Percentiles rank a stretch among this genome's conserved stretches.
phyloP scores from a whole-genome alignment of 2,888 invertebrate genomes.

The Crematogaster levior region DNA sequence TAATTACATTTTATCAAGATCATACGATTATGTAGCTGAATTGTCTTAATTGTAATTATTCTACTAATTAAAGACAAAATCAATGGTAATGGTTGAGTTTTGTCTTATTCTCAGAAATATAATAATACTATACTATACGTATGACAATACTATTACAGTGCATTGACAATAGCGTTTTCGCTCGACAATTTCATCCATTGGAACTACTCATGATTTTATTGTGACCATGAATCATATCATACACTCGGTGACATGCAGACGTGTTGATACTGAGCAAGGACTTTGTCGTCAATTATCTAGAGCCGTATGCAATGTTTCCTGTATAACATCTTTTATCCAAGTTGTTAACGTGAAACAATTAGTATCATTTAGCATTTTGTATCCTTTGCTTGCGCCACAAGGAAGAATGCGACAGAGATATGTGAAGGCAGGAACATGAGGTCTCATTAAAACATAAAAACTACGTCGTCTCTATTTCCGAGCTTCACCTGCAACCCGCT shows the following conservation, averaged over 20 bases:
- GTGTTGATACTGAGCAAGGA: conserved; percentile 59
- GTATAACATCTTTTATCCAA: neutral
- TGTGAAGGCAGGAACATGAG: neutral
- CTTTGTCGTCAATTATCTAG: conserved; percentile 49
- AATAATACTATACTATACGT: neutral
- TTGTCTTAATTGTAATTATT: conserved; percentile 22
- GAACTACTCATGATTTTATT: conserved; percentile 73
- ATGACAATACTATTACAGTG: no score
- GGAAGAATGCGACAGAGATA: neutral
- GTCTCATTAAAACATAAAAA: neutral
- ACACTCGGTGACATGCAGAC: conserved; percentile 61
- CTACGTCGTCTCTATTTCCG: neutral
- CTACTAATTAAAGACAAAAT: conserved; percentile 8
- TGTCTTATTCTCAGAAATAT: conserved; percentile 14
- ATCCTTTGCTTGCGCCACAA: neutral
- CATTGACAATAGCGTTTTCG: neutral
- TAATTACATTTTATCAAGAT: neutral
- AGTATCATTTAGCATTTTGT: neutral
- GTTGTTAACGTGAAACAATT: conserved; percentile 3
- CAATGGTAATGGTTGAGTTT: conserved; percentile 8
- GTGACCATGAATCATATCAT: conserved; percentile 75
- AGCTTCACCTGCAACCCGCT: conserved; percentile 40
- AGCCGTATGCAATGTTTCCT: conserved; percentile 42
- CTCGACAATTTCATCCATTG: conserved; percentile 40
- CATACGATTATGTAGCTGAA: conserved; percentile 36